A percentile compares a stretch with the other conserved stretches of the same genome.
These are phyloP conservation scores for Deroplatys truncata DNA, from an alignment of 2,888 invertebrate species.

Conservation along the genomic window DNA sequence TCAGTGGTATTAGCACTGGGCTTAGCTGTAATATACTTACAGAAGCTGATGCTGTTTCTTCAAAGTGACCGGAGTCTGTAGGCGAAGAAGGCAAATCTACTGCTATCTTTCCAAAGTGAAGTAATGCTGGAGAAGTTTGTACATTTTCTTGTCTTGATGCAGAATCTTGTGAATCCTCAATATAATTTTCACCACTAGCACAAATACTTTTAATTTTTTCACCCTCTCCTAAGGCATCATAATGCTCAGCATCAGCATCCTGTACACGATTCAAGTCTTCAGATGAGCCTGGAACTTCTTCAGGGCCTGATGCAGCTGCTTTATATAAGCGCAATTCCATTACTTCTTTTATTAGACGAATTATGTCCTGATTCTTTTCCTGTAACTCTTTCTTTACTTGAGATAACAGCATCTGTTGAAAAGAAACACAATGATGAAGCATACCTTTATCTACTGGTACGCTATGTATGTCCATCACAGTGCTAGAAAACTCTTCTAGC, in stretches of 20 bases:
- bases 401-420: slow-evolving; percentile 51
- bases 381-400: slow-evolving; percentile 74
- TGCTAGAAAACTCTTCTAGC: too few relatives aligned
- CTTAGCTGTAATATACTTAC: not conserved
- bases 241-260: not conserved
- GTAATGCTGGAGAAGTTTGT: slow-evolving; percentile 35
- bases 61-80: slow-evolving; percentile 83
- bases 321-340: slow-evolving; percentile 77
- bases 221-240: not conserved
- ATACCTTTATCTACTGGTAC: not conserved
- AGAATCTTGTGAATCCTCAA: slow-evolving; percentile 49
- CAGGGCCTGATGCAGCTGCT: slow-evolving; percentile 63
- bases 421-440: not conserved
- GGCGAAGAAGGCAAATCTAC: slow-evolving; percentile 70
- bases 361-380: slow-evolving; percentile 77
- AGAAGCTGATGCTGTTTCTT: slow-evolving; percentile 74
- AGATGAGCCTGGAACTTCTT: slow-evolving; percentile 57
- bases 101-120: not conserved
- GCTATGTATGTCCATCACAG: too few relatives aligned
- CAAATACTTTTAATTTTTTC: not conserved
- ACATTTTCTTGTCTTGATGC: not conserved
- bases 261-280: slow-evolving; percentile 39
- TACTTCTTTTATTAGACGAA: slow-evolving; percentile 70
- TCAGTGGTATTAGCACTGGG: too few relatives aligned
- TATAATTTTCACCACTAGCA: slow-evolving; percentile 41